Percentiles rank a stretch among this genome's conserved stretches.
These are phyloP conservation scores for Thecophora atra DNA, from an alignment of 2,888 invertebrate species.

Conservation along the genomic window DNA sequence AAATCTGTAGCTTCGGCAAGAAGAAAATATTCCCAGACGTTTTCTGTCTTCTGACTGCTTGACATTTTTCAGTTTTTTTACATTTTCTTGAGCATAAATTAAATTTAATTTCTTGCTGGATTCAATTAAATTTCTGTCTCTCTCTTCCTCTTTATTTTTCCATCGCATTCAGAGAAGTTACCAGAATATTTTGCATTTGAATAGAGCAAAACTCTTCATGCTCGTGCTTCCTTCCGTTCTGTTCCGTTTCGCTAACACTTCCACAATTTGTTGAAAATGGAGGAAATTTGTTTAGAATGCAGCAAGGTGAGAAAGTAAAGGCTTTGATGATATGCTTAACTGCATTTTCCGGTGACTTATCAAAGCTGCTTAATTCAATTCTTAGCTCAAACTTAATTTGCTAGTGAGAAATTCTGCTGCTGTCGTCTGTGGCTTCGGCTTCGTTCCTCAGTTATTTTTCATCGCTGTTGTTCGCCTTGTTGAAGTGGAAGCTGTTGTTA, in stretches of 20 bases:
- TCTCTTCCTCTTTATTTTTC: too few species aligned
- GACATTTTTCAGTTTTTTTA: too few species aligned
- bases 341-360: slow-evolving; percentile 34
- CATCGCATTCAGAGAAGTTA: too few species aligned
- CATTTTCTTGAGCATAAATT: too few species aligned
- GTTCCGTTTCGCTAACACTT: too few species aligned
- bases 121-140: too few species aligned
- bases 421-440: not conserved
- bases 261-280: too few species aligned
- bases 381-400: slow-evolving; percentile 18
- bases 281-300: slow-evolving; percentile 15
- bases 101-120: too few species aligned
- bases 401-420: slow-evolving; percentile 5
- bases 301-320: slow-evolving; percentile 35
- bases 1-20: too few species aligned
- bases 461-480: not conserved
- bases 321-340: slow-evolving; percentile 34
- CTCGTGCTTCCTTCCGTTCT: too few species aligned
- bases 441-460: not conserved
- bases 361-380: slow-evolving; percentile 29
- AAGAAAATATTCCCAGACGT: too few species aligned
- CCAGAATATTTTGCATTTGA: not conserved
- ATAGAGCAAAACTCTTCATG: not conserved
- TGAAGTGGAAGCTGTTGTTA: not conserved
- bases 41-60: too few species aligned